Base-by-base conservation (phyloP, 2,797 vertebrate genomes). In the Varecia variegata region DNA sequence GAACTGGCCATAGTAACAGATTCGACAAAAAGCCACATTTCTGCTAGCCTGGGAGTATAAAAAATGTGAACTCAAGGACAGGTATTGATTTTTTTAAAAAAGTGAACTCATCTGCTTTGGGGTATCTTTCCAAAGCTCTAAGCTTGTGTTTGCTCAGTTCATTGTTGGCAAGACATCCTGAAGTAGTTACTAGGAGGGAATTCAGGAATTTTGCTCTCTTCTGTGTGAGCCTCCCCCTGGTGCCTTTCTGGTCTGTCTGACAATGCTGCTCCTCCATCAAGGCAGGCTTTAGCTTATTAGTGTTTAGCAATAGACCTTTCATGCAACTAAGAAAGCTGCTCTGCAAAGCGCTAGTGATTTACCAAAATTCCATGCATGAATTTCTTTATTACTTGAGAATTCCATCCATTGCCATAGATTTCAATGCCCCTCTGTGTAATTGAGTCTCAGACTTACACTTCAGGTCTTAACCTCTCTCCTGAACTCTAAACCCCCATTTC, bases 101-200 rank as follows among this genome's bases (percentile, higher is more conserved):
- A 83, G 60, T 82, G 50, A 96, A 40, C 79, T 77, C 30, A 52
- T 84, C 23, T 89, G 74, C 76, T 88, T 88, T 56, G 83, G 86
- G 74, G 27, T 38, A 77, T 62, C 45, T 79, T 90, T 90, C 68
- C 23, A 79, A 79, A 85, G 45, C 20, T 74, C 23, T 84, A 50
- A 88, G 70, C 30, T 73, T 92, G 65, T 43, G 70, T 80, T 87
- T 90, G 18, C 58, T 93, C 21, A 35, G 67, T 74, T 94, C 40
- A 43, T 30, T 40, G 74, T 90, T 62, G 50, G 84, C 54, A 90
- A 67, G 80, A 67, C 21, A 32, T 38, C 27, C 23, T 54, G 60
- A 60, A 47, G 40, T 43, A 15, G 27, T n/a, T 81, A 52, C 30
- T 56, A 30, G 43, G 70, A 82, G 60, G 14, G n/a, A 70, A 27